Evolutionary conservation across 2,113 vertebrate genomes (phyloP), one percentile per base, ranked within the genome.

Genomic region (Paramormyrops kingsleyae): DNA sequence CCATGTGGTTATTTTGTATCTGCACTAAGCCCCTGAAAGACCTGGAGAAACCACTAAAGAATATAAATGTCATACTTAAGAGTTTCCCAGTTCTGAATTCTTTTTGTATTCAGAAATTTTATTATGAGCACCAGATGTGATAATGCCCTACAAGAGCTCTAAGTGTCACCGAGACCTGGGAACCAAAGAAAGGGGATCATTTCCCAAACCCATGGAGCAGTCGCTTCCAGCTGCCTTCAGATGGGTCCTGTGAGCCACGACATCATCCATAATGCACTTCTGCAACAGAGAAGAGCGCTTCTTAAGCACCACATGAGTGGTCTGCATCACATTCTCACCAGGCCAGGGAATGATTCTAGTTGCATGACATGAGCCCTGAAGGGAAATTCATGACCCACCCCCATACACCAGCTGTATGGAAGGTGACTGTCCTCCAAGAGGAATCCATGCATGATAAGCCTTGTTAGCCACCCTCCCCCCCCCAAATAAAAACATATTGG

Each of bases 261-360:
- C 92, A 0, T 96, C 96, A 66, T 95, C 96, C 97, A 98, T 97
- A 88, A 91, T 12, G 83, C 97, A 98, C 94, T 95, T 98, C 98
- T 99, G 94, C 90, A 89, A 92, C 93, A 59, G 87, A 93, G 50
- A 15, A 59, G 46, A 42, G 39, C 2, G 19, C 15, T 12, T 83
- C 15, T 15, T 42, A 83, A 83, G 6, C 56, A 2, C 56, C 56
- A 15, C 9, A 77, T 13, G 15, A 77, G 35, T 5, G 35, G 3
- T 17, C 70, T 59, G 21, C 4, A 4, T 8, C 77, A 21, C 39
- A 44, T 83, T 44, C 35, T 4, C 42, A 31, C 47, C 77, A 13
- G 59, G 24, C 62, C 44, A 74, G 24, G 24, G 46, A 31, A 19
- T 2, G 47, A 49, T 49, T 49, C 12, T 49, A 12, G 47, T 12